Evolutionary conservation across 1,140 invertebrate species (phyloP).

Genomic region (Zaprionus gabonicus): DNA sequence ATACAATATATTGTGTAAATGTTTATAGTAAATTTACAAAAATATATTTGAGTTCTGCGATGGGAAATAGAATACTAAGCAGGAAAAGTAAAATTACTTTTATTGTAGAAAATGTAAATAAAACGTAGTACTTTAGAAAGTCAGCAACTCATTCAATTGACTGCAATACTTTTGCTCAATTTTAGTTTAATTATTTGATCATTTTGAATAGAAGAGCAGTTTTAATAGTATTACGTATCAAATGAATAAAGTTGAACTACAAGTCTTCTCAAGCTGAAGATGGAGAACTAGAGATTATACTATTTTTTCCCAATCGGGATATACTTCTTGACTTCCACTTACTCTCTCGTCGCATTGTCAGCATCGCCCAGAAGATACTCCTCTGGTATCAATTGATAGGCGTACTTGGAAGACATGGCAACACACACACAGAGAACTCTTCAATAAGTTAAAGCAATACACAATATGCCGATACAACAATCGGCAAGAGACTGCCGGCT

Average conservation of each 20-base stretch:
- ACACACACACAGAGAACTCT: neutral
- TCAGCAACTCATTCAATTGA: too few species aligned
- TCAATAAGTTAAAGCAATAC: neutral
- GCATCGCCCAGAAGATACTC: constrained; percentile 43
- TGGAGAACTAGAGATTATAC: too few species aligned
- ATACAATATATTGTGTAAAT: neutral
- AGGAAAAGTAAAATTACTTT: neutral
- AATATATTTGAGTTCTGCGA: too few species aligned
- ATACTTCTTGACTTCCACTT: constrained; percentile 22
- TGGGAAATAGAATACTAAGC: neutral
- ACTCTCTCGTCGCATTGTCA: constrained; percentile 17
- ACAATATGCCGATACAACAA: constrained; percentile 19
- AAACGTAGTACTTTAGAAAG: too few species aligned
- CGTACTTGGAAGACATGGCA: constrained; percentile 69
- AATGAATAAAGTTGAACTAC: too few species aligned
- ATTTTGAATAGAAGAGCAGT: too few species aligned
- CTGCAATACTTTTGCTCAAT: too few species aligned
- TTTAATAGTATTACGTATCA: too few species aligned
- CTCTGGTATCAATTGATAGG: constrained; percentile 64
- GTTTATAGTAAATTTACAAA: neutral
- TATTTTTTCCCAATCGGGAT: too few species aligned
- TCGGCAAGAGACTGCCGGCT: constrained; percentile 11
- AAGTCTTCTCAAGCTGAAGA: too few species aligned
- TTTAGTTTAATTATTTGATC: too few species aligned
- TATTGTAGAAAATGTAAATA: neutral